Evolutionary conservation across 2,113 vertebrate species (phyloP).

Genomic region (Saguinus imperator): DNA sequence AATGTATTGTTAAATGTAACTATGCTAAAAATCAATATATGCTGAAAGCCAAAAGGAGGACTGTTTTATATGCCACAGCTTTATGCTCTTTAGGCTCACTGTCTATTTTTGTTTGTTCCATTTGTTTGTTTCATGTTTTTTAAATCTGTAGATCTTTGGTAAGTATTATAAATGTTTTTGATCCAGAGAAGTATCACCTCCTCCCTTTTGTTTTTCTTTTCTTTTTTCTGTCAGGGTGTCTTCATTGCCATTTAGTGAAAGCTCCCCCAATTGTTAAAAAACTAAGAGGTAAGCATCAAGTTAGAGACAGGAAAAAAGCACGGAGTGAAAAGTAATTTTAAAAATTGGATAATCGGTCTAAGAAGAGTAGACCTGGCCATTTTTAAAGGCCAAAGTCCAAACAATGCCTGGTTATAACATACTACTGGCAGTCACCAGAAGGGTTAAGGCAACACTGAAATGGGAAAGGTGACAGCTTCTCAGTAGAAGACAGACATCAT

Average conservation of each 20-base stretch:
- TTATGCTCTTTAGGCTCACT: background rate
- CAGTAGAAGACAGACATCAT: background rate
- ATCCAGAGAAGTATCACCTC: background rate
- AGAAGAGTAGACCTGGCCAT: background rate
- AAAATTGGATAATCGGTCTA: background rate
- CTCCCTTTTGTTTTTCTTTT: background rate
- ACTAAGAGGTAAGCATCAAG: background rate
- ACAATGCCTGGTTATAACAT: background rate
- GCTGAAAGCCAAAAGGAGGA: background rate
- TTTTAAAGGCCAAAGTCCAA: background rate
- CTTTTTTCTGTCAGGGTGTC: background rate
- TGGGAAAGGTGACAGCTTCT: background rate
- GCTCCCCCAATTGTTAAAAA: conserved; percentile 3
- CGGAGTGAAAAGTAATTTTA: conserved; percentile 2
- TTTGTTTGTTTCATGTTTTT: background rate
- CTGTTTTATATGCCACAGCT: background rate
- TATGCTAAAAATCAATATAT: background rate
- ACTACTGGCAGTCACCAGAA: background rate
- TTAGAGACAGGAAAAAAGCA: background rate
- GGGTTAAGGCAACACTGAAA: background rate
- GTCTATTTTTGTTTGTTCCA: background rate
- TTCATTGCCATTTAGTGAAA: background rate
- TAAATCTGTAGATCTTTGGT: background rate
- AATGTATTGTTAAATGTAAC: background rate
- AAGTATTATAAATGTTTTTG: background rate